Evolutionary conservation across 2,113 vertebrate genomes (phyloP).

Genomic region (human (Homo sapiens)): GRCh38 chr6:67401501-67402000

Average conservation of each 20-base stretch:
- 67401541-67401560: not conserved
- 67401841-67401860: not conserved
- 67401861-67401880: not conserved
- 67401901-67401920: not conserved
- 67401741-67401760: not conserved
- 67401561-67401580: no score
- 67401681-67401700: not conserved
- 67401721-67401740: not conserved
- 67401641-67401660: not conserved
- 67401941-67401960: not conserved
- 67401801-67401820: not conserved
- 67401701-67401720: not conserved
- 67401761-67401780: not conserved
- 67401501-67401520: not conserved
- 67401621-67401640: not conserved
- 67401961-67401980: not conserved
- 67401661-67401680: not conserved
- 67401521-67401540: not conserved
- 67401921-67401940: not conserved
- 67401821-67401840: not conserved
- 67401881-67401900: not conserved
- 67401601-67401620: not conserved
- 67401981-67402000: not conserved
- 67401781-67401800: constrained; percentile 1
- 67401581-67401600: not conserved